Conservation (phyloP, 2,113 vertebrate species). For the Callipepla squamata region DNA sequence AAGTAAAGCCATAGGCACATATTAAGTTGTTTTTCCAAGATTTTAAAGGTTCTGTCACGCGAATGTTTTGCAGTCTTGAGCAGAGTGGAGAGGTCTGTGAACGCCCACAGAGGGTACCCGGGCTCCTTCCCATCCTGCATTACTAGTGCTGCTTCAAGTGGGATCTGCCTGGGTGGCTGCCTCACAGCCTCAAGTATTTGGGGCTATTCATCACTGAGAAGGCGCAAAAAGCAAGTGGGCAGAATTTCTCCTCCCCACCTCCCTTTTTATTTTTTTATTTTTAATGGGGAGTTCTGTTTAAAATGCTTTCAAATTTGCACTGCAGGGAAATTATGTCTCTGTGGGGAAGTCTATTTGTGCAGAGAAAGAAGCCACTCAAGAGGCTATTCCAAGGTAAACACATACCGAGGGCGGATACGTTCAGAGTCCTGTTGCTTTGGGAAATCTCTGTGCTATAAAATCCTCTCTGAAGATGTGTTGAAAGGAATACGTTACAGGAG, state of each 20-base stretch:
- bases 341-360: not conserved
- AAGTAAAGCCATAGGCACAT: not conserved
- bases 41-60: not conserved
- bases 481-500: not conserved
- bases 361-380: not conserved
- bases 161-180: not conserved
- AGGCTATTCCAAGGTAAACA: slow-evolving; percentile 14
- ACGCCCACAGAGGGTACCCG: not conserved
- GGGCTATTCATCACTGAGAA: not conserved
- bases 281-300: not conserved
- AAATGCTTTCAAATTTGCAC: not conserved
- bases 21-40: not conserved
- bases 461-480: not conserved
- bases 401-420: not conserved
- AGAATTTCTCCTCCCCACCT: not conserved
- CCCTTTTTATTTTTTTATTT: not conserved
- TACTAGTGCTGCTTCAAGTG: not conserved
- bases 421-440: not conserved
- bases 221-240: not conserved
- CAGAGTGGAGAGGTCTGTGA: not conserved
- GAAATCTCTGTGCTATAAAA: not conserved
- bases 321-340: not conserved
- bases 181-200: not conserved
- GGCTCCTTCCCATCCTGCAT: not conserved
- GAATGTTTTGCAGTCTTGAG: not conserved